Conservation (phyloP, 2,888 invertebrate species). For the Ectemnius continuus region DNA sequence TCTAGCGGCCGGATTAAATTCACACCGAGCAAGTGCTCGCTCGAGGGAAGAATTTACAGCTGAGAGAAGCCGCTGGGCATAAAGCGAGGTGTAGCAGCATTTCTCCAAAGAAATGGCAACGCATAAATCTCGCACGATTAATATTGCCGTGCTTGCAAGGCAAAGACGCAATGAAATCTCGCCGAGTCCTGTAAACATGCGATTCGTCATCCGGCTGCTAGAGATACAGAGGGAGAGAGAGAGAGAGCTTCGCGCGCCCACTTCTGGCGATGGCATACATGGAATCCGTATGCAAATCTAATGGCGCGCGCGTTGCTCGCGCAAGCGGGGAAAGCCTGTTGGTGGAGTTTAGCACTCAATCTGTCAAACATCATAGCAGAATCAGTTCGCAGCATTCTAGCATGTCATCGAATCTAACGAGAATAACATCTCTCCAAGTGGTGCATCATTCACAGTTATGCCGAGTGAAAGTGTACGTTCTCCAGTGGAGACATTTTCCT, state of each 20-base stretch:
- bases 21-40: too few relatives aligned
- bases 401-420: slow-evolving; percentile 57
- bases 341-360: slow-evolving; percentile 50
- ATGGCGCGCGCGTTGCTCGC: slow-evolving; percentile 16
- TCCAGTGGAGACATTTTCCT: slow-evolving; percentile 15
- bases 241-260: slow-evolving; percentile 16
- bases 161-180: slow-evolving; percentile 3
- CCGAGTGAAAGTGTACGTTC: too few relatives aligned
- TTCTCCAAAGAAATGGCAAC: neutral
- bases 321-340: slow-evolving; percentile 46
- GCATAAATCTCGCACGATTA: neutral
- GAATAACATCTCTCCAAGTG: neutral
- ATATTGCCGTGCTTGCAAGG: neutral
- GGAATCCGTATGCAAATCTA: slow-evolving; percentile 23
- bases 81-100: slow-evolving; percentile 3
- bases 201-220: slow-evolving; percentile 7
- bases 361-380: slow-evolving; percentile 44
- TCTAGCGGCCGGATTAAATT: neutral
- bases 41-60: too few relatives aligned
- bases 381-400: slow-evolving; percentile 47
- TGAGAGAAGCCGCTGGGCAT: too few relatives aligned
- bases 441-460: neutral
- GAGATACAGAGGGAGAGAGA: neutral
- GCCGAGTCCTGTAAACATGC: neutral
- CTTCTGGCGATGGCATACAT: slow-evolving; percentile 15